Base-by-base conservation (phyloP, 2,113 vertebrate genomes). In the Shinisaurus crocodilurus region DNA sequence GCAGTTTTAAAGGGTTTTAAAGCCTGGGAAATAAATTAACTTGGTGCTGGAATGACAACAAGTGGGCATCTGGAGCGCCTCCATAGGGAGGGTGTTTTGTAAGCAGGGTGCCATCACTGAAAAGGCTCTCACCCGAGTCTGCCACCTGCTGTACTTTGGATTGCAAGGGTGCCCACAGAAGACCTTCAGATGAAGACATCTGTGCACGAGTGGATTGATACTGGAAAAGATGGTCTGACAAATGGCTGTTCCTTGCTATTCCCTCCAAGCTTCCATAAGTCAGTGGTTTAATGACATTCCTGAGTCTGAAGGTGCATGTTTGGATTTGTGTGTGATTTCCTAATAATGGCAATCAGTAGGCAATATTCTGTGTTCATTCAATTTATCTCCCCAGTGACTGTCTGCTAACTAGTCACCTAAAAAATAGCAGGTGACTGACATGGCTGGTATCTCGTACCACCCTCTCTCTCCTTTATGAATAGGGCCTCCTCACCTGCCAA, bases 341-440 rank as follows among this genome's bases (percentile, higher is more conserved):
- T 67, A 90, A 48, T 77, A 90, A 69, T 80, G 1, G 60, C 34
- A 50, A 83, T 43, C 32, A 34, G 74, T 85, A 76, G 32, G 43
- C 57, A n/a, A 40, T 75, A 84, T 75, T 75, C 54, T 75, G 50
- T 82, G 29, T 63, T 75, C 43, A 65, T 76, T 85, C n/a, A 32
- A 25, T 83, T n/a, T 65, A 86, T 80, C 32, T 80, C 27, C 60
- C n/a, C 27, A n/a, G 23, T 83, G 69, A 57, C 67, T 43, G n/a
- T 88, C 79, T 88, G n/a, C 34, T 82, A 54, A 37, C 13, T 83
- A 43, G 81, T 32, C 88, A 70, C 48, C 76, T 82, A 74, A 72
- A 60, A 80, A 16, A 29, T 13, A 84, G 54, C 63, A 69, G 69
- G 15, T 70, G 48, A 85, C 13, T 80, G 83, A 70, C 63, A 63